Conservation (phyloP, 92 coral and sea anemone genomes). For the Porites cylindrica region DNA sequence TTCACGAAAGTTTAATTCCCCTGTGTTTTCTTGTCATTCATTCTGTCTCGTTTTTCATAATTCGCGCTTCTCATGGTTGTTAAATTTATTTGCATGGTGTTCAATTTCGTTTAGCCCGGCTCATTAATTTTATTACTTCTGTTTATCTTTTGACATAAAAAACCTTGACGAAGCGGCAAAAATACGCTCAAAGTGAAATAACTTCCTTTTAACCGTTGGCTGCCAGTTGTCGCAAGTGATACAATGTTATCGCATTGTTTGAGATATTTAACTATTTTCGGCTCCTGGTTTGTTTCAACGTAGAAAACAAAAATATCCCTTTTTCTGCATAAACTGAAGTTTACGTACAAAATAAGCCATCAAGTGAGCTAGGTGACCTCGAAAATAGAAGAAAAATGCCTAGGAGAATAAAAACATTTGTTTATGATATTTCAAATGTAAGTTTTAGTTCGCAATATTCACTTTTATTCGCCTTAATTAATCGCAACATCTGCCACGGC, state of each 20-base stretch:
- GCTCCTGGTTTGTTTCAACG: not conserved
- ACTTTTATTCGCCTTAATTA: not conserved
- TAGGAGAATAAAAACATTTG: not conserved
- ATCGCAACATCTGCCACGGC: slow-evolving; percentile 16
- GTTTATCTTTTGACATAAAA: no score
- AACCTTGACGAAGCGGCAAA: not conserved
- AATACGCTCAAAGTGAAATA: not conserved
- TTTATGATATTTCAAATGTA: slow-evolving; percentile 12
- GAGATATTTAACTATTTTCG: not conserved
- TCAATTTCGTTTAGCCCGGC: no score
- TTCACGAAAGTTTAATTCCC: not conserved
- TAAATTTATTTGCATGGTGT: no score
- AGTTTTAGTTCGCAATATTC: slow-evolving; percentile 6
- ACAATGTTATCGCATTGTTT: not conserved
- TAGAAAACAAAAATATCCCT: not conserved
- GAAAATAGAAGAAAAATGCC: not conserved
- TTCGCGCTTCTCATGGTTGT: not conserved
- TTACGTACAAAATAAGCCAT: not conserved
- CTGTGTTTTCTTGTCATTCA: not conserved
- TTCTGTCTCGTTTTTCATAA: not conserved
- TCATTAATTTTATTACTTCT: no score
- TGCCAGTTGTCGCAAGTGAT: not conserved
- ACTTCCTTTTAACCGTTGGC: not conserved
- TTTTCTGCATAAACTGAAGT: not conserved
- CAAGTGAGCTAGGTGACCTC: not conserved